Conservation (phyloP, 2,113 vertebrate genomes). For the Blennius ocellaris region DNA sequence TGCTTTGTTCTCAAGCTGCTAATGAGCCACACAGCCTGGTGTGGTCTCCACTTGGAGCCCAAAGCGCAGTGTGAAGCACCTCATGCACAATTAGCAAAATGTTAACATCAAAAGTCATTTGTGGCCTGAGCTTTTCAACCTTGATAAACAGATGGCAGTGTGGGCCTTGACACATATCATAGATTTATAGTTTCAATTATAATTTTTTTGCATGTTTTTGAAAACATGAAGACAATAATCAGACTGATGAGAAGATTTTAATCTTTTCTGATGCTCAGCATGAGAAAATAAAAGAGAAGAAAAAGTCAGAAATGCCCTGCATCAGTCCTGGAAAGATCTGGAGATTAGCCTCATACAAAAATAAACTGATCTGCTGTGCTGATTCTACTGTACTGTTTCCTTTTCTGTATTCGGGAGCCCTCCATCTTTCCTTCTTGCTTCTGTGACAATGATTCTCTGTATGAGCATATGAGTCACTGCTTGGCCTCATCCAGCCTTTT, state of each 20-base stretch:
- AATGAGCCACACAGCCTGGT: slow-evolving; percentile 25
- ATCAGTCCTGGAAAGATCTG: background rate
- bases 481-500: slow-evolving; percentile 72
- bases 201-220: background rate
- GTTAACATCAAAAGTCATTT: slow-evolving; percentile 2
- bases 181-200: background rate
- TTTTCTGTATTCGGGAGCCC: slow-evolving; percentile 41
- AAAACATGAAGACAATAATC: background rate
- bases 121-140: slow-evolving; percentile 1
- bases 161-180: background rate
- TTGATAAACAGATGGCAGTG: slow-evolving; percentile 15
- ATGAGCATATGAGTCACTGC: slow-evolving; percentile 74
- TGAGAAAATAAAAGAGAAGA: background rate
- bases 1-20: slow-evolving; percentile 50
- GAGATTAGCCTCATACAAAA: slow-evolving; percentile 13
- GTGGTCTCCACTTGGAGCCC: background rate
- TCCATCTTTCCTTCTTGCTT: slow-evolving; percentile 45
- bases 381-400: slow-evolving; percentile 30
- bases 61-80: slow-evolving; percentile 22
- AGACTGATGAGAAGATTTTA: background rate
- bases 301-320: background rate
- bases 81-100: slow-evolving; percentile 13
- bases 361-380: slow-evolving; percentile 23
- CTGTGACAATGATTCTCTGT: slow-evolving; percentile 62
- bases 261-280: background rate